These are phyloP conservation scores for Sphecodes monilicornis DNA, from an alignment of 2,888 invertebrate genomes.

Conservation along the genomic window DNA sequence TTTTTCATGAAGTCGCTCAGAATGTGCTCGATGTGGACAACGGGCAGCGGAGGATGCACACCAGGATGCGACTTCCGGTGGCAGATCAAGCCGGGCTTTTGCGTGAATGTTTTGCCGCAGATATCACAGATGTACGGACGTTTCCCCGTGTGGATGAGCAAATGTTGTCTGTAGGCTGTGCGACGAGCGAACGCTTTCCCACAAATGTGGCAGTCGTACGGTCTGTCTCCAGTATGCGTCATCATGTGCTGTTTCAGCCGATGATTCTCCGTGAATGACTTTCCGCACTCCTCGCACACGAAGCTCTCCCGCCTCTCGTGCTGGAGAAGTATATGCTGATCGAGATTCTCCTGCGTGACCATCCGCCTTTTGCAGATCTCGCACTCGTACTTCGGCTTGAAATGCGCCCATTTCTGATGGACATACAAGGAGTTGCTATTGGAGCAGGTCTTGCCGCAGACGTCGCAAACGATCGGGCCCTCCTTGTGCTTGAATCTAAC, in stretches of 20 bases:
- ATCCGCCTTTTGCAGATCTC: conserved; percentile 76
- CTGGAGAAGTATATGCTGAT: conserved; percentile 76
- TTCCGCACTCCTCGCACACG: conserved; percentile 83
- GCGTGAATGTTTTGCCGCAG: conserved; percentile 74
- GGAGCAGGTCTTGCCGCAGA: conserved; percentile 79
- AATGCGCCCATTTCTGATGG: conserved; percentile 80
- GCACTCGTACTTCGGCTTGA: conserved; percentile 78
- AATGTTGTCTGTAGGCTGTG: conserved; percentile 70
- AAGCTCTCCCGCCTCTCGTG: conserved; percentile 80
- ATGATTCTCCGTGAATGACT: conserved; percentile 83
- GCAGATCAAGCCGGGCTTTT: conserved; percentile 72
- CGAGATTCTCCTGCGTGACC: conserved; percentile 78
- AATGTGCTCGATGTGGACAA: conserved; percentile 73
- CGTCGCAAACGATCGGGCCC: conserved; percentile 78
- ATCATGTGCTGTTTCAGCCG: conserved; percentile 84
- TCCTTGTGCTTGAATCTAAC: conserved; percentile 79
- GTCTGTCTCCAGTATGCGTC: conserved; percentile 84
- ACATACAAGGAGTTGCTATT: conserved; percentile 79
- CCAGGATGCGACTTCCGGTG: conserved; percentile 77
- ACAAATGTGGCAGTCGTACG: conserved; percentile 82
- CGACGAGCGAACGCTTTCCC: conserved; percentile 81
- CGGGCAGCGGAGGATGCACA: conserved; percentile 69
- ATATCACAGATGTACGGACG: conserved; percentile 73
- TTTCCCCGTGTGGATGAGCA: conserved; percentile 71
- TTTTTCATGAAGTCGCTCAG: conserved; percentile 74